Conservation (phyloP, 2,113 vertebrate species). For the Sphyrna mokarran region DNA sequence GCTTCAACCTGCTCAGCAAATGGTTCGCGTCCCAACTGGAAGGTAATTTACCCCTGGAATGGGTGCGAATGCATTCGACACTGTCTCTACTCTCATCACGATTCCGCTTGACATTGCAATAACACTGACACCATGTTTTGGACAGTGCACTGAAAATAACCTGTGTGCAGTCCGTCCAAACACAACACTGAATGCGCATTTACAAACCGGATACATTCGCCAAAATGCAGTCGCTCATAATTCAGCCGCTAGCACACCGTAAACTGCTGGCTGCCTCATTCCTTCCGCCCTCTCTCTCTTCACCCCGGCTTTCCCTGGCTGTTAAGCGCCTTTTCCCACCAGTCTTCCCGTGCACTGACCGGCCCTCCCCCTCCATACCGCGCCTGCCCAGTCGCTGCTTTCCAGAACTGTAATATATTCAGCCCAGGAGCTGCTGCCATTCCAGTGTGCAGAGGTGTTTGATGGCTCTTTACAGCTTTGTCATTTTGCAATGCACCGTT, state of each 20-base stretch:
- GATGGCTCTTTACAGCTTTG: not conserved
- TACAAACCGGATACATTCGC: not conserved
- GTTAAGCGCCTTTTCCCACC: not conserved
- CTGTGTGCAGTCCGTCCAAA: not conserved
- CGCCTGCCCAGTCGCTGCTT: not conserved
- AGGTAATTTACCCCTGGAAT: not conserved
- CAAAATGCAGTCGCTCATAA: not conserved
- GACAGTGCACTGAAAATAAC: not conserved
- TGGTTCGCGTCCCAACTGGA: not conserved
- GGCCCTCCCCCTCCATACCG: not conserved
- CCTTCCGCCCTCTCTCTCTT: not conserved
- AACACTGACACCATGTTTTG: not conserved
- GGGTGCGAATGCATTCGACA: not conserved
- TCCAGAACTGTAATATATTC: not conserved
- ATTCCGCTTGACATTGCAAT: not conserved
- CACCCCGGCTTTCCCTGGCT: not conserved
- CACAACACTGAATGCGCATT: not conserved
- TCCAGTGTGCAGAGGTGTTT: not conserved
- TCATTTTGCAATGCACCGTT: not conserved
- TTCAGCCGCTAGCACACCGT: not conserved
- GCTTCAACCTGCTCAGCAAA: not conserved
- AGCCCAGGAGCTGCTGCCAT: not conserved
- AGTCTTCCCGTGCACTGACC: not conserved
- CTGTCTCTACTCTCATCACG: not conserved
- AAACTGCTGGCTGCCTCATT: not conserved